These are phyloP conservation scores for Phytoseiulus persimilis DNA, from an alignment of 2,888 invertebrate genomes.

Conservation along the genomic window DNA sequence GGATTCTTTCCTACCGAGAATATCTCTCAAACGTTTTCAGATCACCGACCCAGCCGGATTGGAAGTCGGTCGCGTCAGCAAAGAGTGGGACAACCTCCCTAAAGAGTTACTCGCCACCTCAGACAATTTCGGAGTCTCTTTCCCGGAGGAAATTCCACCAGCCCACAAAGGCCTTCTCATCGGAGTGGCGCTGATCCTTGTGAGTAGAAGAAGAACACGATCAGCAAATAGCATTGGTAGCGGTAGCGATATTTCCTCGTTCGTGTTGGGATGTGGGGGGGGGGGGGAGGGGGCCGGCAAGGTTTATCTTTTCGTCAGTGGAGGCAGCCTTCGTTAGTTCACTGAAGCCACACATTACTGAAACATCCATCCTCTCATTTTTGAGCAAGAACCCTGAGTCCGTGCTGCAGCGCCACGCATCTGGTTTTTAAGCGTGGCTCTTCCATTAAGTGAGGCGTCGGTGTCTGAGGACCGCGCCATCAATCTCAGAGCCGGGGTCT, in stretches of 20 bases:
- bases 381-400: no score
- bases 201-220: conserved; percentile 1
- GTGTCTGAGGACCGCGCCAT: no score
- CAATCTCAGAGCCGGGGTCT: no score
- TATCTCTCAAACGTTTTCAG: conserved; percentile 7
- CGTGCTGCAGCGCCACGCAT: no score
- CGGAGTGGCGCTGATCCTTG: conserved; percentile 29
- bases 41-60: background rate
- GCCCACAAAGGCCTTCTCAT: conserved; percentile 29
- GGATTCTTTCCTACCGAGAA: background rate
- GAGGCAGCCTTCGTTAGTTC: no score
- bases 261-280: no score
- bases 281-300: no score
- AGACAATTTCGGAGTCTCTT: conserved; percentile 36
- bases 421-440: no score
- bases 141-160: conserved; percentile 24
- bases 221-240: background rate
- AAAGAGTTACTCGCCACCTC: conserved; percentile 32
- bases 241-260: background rate
- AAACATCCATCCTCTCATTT: no score
- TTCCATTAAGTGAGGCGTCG: no score
- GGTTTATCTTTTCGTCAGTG: no score
- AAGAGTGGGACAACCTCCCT: conserved; percentile 33
- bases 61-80: conserved; percentile 36
- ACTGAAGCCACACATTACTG: no score